Conservation (phyloP, 1,140 invertebrate genomes). For the Aphaenogaster ashmeadi region DNA sequence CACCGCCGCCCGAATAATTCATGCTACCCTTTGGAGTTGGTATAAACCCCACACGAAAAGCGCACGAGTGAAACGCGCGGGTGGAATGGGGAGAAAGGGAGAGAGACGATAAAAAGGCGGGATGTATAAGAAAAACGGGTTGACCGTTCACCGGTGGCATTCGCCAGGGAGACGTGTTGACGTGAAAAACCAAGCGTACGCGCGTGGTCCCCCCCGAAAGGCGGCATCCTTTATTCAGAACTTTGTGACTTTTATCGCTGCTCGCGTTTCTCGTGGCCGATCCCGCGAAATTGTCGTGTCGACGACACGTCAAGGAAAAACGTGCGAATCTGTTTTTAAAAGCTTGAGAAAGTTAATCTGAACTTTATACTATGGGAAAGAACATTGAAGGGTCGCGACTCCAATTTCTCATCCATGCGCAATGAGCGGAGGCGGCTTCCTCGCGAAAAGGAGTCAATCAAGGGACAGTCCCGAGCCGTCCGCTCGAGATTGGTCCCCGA, state of each 20-base stretch:
- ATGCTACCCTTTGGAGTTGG: constrained; percentile 80
- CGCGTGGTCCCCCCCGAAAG: constrained; percentile 28
- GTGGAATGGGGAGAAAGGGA: constrained; percentile 21
- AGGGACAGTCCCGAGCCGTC: constrained; percentile 32
- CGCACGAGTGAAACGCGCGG: constrained; percentile 43
- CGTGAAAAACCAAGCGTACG: constrained; percentile 68
- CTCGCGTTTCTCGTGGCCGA: neutral
- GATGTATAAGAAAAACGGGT: constrained; percentile 64
- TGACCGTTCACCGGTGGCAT: constrained; percentile 51
- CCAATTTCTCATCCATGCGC: neutral
- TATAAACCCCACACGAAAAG: constrained; percentile 65
- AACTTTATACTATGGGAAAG: neutral
- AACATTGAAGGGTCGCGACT: neutral
- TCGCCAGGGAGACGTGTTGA: constrained; percentile 62
- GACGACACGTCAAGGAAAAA: neutral
- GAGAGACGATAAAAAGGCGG: constrained; percentile 75
- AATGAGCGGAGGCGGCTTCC: neutral
- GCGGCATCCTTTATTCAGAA: constrained; percentile 82
- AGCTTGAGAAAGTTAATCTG: neutral
- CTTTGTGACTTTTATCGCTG: constrained; percentile 77
- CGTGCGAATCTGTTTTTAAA: neutral
- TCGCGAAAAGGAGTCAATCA: constrained; percentile 26
- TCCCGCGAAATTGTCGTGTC: constrained; percentile 34
- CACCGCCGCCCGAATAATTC: constrained; percentile 84
- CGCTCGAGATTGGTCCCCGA: constrained; percentile 62